A percentile compares a stretch with the other conserved stretches of the same genome.
Evolutionary conservation across 1,140 invertebrate genomes (phyloP).

Genomic region (Pogonomyrmex californicus): DNA sequence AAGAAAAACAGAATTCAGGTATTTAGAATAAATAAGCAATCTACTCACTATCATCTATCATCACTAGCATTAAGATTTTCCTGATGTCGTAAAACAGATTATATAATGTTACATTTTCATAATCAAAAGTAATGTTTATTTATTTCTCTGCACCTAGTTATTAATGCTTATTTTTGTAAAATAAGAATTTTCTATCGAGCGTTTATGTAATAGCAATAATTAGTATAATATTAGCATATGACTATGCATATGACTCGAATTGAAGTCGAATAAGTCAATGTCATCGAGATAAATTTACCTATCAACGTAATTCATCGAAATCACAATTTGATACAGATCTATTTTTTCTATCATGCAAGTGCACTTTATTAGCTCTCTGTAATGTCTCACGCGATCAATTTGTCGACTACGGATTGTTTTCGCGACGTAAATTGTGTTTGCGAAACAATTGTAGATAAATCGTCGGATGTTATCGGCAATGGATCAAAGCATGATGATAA

Average conservation of each 20-base stretch:
- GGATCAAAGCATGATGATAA: slow-evolving; percentile 28
- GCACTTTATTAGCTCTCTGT: slow-evolving; percentile 11
- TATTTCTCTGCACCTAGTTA: not conserved
- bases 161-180: slow-evolving; percentile 1
- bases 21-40: not conserved
- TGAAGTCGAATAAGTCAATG: slow-evolving; percentile 42
- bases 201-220: not conserved
- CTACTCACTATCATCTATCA: not conserved
- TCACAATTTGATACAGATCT: slow-evolving; percentile 36
- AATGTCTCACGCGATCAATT: slow-evolving; percentile 51
- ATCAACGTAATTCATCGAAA: slow-evolving; percentile 20
- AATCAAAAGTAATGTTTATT: not conserved
- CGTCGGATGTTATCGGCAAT: slow-evolving; percentile 31
- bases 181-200: not conserved
- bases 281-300: slow-evolving; percentile 41
- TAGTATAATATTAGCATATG: not conserved
- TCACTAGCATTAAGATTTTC: not conserved
- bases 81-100: not conserved
- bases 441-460: slow-evolving; percentile 40
- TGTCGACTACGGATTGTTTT: slow-evolving; percentile 46
- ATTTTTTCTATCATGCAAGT: slow-evolving; percentile 13
- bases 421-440: slow-evolving; percentile 44
- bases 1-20: not conserved
- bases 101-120: not conserved
- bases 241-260: not conserved